Percentiles rank a stretch among this genome's conserved stretches.
phyloP scores from a whole-genome alignment of 1,140 invertebrate species.

The Camponotus vicinus region DNA sequence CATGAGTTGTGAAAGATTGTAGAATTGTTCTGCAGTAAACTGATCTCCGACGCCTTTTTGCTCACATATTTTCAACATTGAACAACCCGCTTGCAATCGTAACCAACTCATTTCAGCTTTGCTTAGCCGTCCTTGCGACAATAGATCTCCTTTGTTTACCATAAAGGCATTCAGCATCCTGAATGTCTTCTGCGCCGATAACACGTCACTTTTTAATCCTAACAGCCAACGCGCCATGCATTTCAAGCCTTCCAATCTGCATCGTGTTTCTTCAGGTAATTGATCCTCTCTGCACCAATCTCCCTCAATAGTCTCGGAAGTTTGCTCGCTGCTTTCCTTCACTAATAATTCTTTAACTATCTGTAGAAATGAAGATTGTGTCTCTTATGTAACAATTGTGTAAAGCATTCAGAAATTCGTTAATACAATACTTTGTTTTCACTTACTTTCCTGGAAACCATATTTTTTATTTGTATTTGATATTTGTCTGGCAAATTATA shows the following conservation, averaged over 20 bases:
- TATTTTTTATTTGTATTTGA: constrained; percentile 96
- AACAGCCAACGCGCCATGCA: constrained; percentile 98
- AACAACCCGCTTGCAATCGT: constrained; percentile 95
- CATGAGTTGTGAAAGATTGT: constrained; percentile 96
- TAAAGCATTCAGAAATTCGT: not conserved
- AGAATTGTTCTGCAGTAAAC: constrained; percentile 97
- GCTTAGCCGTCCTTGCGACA: constrained; percentile 91
- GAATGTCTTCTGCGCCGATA: constrained; percentile 97
- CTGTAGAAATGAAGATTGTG: constrained; percentile 82
- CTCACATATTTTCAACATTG: constrained; percentile 98
- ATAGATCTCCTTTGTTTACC: constrained; percentile 94
- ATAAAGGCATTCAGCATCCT: constrained; percentile 96
- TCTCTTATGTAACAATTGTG: not conserved
- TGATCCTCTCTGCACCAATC: constrained; percentile 96
- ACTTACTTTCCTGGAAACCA: constrained; percentile 95
- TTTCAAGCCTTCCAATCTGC: constrained; percentile 98
- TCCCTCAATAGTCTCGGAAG: constrained; percentile 86
- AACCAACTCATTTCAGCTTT: constrained; percentile 97
- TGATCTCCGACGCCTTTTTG: constrained; percentile 98
- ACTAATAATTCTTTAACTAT: constrained; percentile 98
- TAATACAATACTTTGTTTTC: not conserved
- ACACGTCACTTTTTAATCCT: constrained; percentile 95
- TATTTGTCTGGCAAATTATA: constrained; percentile 96
- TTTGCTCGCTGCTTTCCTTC: constrained; percentile 89
- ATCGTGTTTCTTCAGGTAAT: constrained; percentile 95